These are phyloP conservation scores for Drosophila crucigera DNA, from an alignment of 2,888 invertebrate genomes.

Conservation along the genomic window DNA sequence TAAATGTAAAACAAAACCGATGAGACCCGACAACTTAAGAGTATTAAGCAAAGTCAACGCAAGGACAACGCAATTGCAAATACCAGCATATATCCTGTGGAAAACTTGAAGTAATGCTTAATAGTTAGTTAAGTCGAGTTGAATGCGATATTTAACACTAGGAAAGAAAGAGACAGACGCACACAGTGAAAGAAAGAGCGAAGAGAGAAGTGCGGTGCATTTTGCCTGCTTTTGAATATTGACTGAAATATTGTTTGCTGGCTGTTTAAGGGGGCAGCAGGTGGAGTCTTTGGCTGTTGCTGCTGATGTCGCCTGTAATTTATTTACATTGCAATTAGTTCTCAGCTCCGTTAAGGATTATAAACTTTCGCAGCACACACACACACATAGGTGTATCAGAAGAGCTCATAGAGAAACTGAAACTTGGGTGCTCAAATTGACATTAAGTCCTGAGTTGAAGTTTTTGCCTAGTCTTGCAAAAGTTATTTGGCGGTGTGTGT, in stretches of 20 bases:
- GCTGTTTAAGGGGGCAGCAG: slow-evolving; percentile 5
- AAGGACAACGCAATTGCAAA: slow-evolving; percentile 53
- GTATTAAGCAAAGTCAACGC: slow-evolving; percentile 47
- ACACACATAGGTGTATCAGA: slow-evolving; percentile 22
- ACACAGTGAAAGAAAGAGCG: background rate
- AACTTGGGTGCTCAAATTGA: slow-evolving; percentile 69
- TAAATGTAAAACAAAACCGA: background rate
- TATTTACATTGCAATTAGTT: slow-evolving; percentile 84
- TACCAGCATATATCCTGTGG: slow-evolving; percentile 70
- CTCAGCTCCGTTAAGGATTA: slow-evolving; percentile 82
- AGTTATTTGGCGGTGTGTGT: background rate
- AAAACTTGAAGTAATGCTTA: slow-evolving; percentile 75
- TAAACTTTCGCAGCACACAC: slow-evolving; percentile 63
- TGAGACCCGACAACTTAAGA: background rate
- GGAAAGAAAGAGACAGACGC: background rate
- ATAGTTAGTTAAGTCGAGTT: slow-evolving; percentile 80
- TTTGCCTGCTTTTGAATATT: slow-evolving; percentile 70
- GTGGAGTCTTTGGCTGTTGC: slow-evolving; percentile 26
- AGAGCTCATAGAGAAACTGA: slow-evolving; percentile 41
- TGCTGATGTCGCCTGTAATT: slow-evolving; percentile 79
- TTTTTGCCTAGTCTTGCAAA: slow-evolving; percentile 23
- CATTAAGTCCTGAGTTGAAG: slow-evolving; percentile 48
- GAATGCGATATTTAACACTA: slow-evolving; percentile 65
- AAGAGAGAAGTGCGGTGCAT: slow-evolving; percentile 14
- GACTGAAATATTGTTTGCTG: slow-evolving; percentile 70